Evolutionary conservation across 2,113 vertebrate species (phyloP).

Genomic region (Pipa parva): DNA sequence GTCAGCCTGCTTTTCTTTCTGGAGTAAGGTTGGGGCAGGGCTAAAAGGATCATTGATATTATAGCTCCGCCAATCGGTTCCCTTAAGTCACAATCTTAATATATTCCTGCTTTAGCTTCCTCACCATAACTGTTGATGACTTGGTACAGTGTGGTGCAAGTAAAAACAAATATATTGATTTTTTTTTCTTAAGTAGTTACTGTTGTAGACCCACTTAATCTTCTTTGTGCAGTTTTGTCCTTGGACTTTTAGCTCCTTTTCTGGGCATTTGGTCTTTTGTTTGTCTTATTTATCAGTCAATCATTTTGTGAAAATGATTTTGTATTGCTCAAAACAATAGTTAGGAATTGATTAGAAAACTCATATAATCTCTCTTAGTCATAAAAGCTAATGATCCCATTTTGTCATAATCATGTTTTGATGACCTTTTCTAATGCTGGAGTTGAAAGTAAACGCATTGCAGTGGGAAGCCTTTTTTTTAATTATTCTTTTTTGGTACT

Average conservation of each 20-base stretch:
- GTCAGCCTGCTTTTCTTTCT: no score
- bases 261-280: constrained; percentile 34
- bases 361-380: no score
- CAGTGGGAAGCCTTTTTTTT: constrained; percentile 27
- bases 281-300: constrained; percentile 43
- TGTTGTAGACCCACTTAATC: constrained; percentile 17
- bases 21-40: no score
- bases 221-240: constrained; percentile 33
- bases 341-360: constrained; percentile 41
- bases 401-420: constrained; percentile 34
- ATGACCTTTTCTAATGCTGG: constrained; percentile 34
- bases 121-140: constrained; percentile 24
- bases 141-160: constrained; percentile 1
- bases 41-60: no score
- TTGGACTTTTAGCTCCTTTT: constrained; percentile 31
- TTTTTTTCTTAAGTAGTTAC: constrained; percentile 29
- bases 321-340: constrained; percentile 38
- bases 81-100: no score
- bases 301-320: constrained; percentile 39
- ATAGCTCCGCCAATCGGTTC: no score
- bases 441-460: constrained; percentile 29
- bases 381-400: constrained; percentile 42
- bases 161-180: constrained; percentile 23
- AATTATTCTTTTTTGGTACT: no score
- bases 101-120: constrained; percentile 16